Base-by-base conservation (phyloP, 1,140 invertebrate species). In the Philopotamus ludificatus region DNA sequence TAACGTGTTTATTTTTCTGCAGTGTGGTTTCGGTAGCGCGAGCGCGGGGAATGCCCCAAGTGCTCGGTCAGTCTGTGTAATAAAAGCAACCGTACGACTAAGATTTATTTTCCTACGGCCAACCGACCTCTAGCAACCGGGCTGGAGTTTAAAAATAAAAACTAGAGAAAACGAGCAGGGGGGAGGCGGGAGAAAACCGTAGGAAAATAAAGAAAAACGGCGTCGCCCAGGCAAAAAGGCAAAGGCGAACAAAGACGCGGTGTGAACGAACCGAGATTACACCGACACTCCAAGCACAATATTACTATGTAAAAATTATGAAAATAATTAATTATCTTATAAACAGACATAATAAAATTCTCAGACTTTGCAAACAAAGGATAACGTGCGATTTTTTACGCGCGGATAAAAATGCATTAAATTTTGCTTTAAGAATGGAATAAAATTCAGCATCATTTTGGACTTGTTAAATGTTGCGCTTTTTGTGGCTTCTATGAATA, bases 11-110 rank as follows among this genome's bases (percentile, higher is more conserved):
- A 28, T n/a, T 26, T 16, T 53, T n/a, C n/a, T 53, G 47, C 12
- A 16, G 4, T 22, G 47, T 4, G 21, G 47, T 20, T 50, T 20
- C 3, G 12, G 54, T 26, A 22, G 50, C 50, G 42, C 12, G 54
- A 42, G 54, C 50, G 54, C 53, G 54, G 54, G 23, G 54, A 57
- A 57, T 57, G 41, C 42, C 34, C 54, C 34, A 42, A 57, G 54
- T 57, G 42, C 54, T 57, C 42, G n/a, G 15, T 26, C 53, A 26
- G 53, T 34, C 54, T 12, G 54, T 42, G 54, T 57, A 57, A 57
- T 57, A 57, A 57, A 57, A 57, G 26, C 34, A 42, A 57, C 28
- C 54, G 54, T 39, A 42, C 54, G 54, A 57, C 54, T 57, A 57
- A 57, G 34, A 57, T 57, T 57, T 57, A 57, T 57, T 57, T 57